phyloP scores from a whole-genome alignment of 2,797 vertebrate genomes.

The Malurus splendens region DNA sequence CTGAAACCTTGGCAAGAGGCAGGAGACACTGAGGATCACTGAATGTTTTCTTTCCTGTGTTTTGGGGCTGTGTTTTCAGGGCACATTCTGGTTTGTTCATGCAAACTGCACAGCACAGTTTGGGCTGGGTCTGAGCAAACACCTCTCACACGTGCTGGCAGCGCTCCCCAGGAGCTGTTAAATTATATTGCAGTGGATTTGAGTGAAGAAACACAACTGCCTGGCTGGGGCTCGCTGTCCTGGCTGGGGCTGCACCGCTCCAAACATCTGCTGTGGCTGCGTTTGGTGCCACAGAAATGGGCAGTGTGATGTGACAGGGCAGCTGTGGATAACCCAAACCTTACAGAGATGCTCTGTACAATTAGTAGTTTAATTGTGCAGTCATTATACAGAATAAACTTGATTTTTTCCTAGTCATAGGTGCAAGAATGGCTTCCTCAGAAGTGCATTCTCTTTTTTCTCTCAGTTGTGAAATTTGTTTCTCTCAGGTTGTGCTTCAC shows the following conservation, averaged over 20 bases:
- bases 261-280: not conserved
- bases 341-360: not conserved
- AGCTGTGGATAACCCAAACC: not conserved
- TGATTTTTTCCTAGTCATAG: not conserved
- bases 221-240: not conserved
- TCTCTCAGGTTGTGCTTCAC: not conserved
- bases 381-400: not conserved
- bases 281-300: not conserved
- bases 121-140: not conserved
- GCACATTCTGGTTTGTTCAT: not conserved
- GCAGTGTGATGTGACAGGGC: not conserved
- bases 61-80: not conserved
- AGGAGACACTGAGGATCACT: not conserved
- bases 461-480: not conserved
- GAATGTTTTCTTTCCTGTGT: not conserved
- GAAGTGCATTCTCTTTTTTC: not conserved
- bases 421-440: not conserved
- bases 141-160: not conserved
- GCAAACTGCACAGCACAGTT: not conserved
- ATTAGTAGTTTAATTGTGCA: not conserved
- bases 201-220: not conserved
- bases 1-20: not conserved
- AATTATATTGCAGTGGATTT: not conserved
- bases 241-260: not conserved
- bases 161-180: not conserved